Percentiles rank a stretch among this genome's conserved stretches.
phyloP scores from a whole-genome alignment of 2,888 invertebrate species.

The Oscheius sp. region DNA sequence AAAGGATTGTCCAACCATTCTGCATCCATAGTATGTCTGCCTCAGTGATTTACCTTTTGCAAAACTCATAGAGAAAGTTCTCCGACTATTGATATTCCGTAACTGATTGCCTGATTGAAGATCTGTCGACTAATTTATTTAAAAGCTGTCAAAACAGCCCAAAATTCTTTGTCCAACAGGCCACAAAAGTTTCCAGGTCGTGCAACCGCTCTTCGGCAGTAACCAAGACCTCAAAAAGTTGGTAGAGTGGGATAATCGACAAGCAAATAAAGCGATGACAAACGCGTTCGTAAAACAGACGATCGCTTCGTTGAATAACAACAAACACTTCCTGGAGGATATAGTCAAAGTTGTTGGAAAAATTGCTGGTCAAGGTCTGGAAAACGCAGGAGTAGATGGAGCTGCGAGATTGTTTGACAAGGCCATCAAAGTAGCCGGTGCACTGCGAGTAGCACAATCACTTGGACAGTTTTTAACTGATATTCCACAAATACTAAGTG shows the following conservation, averaged over 20 bases:
- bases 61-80: too few species aligned
- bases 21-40: too few species aligned
- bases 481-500: not conserved
- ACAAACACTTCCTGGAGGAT: not conserved
- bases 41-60: too few species aligned
- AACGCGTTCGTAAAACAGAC: not conserved
- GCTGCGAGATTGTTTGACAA: not conserved
- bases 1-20: too few species aligned
- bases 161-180: too few species aligned
- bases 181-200: too few species aligned
- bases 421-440: not conserved
- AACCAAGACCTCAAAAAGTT: not conserved
- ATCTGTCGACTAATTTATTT: not conserved
- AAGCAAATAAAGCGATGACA: not conserved
- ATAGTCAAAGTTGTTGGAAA: not conserved
- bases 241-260: not conserved
- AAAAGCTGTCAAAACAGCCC: too few species aligned
- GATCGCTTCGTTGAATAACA: not conserved
- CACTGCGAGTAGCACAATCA: not conserved
- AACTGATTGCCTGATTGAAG: not conserved
- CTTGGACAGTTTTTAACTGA: not conserved
- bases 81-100: too few species aligned
- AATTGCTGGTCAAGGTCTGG: not conserved
- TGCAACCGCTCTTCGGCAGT: not conserved
- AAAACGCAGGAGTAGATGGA: not conserved